Percentiles rank a stretch among this genome's conserved stretches.
These are phyloP conservation scores for Urocyon cinereoargenteus DNA, from an alignment of 2,797 vertebrate genomes.

Conservation along the genomic window DNA sequence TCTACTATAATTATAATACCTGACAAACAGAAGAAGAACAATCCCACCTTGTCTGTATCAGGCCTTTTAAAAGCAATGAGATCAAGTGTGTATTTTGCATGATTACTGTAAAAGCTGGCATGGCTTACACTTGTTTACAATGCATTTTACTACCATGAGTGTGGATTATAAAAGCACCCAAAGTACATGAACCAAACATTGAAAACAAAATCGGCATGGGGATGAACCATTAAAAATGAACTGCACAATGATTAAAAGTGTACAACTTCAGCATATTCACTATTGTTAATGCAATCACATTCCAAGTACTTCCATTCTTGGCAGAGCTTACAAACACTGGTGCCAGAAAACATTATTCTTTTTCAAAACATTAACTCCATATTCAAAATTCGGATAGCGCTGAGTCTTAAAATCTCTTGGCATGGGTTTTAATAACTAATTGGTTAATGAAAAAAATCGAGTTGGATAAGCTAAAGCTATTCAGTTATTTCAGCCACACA, in stretches of 20 bases:
- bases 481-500: neutral
- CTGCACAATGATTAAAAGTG: neutral
- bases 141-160: conserved; percentile 69
- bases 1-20: neutral
- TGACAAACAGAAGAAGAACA: neutral
- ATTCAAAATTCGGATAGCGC: neutral
- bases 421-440: conserved; percentile 47
- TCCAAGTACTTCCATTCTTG: conserved; percentile 20
- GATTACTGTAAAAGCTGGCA: neutral
- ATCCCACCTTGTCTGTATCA: neutral
- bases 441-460: neutral
- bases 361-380: conserved; percentile 50
- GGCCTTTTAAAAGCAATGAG: neutral
- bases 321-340: conserved; percentile 21
- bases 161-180: conserved; percentile 23
- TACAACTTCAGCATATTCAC: neutral
- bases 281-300: neutral
- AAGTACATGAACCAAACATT: conserved; percentile 14
- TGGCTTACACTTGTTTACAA: conserved; percentile 75
- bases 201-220: neutral
- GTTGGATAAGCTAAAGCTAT: neutral
- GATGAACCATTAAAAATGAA: neutral
- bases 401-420: conserved; percentile 47
- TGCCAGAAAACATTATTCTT: conserved; percentile 66
- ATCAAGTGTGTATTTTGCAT: neutral